These are phyloP conservation scores for Caenorhabditis latens DNA, from an alignment of 1,140 invertebrate genomes.

Conservation along the genomic window DNA sequence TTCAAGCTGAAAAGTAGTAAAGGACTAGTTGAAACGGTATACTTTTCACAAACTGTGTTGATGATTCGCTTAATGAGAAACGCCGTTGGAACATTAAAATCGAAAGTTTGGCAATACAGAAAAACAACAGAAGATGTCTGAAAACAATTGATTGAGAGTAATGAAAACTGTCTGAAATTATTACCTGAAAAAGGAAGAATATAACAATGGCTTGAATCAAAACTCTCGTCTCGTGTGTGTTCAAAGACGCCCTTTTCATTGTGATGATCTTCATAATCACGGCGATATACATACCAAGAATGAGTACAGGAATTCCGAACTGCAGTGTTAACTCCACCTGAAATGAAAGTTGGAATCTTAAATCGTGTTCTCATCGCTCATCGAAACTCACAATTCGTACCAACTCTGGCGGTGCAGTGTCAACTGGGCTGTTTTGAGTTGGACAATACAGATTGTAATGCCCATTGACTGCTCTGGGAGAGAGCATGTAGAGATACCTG, in stretches of 20 bases:
- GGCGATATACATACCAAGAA: neutral
- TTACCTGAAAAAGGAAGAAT: conserved; percentile 5
- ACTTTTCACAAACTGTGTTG: neutral
- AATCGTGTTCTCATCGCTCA: neutral
- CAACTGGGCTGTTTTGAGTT: neutral
- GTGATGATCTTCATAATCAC: neutral
- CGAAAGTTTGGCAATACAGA: neutral
- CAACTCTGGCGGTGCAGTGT: neutral
- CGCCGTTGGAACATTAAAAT: neutral
- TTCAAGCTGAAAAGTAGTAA: neutral
- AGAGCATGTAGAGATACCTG: neutral
- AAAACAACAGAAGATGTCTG: neutral
- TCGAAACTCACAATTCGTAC: neutral
- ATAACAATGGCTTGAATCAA: conserved; percentile 1
- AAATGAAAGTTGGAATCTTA: neutral
- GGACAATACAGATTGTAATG: neutral
- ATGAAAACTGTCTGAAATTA: neutral
- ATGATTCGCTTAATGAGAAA: neutral
- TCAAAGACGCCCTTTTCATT: neutral
- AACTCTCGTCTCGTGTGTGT: conserved; percentile 2
- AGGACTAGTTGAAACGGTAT: too few relatives aligned
- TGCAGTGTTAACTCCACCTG: conserved; percentile 1
- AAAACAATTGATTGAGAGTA: neutral
- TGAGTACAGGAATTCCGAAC: neutral
- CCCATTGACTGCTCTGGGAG: neutral